These are phyloP conservation scores for Struthidea cinerea DNA, from an alignment of 2,113 vertebrate genomes.

Conservation along the genomic window DNA sequence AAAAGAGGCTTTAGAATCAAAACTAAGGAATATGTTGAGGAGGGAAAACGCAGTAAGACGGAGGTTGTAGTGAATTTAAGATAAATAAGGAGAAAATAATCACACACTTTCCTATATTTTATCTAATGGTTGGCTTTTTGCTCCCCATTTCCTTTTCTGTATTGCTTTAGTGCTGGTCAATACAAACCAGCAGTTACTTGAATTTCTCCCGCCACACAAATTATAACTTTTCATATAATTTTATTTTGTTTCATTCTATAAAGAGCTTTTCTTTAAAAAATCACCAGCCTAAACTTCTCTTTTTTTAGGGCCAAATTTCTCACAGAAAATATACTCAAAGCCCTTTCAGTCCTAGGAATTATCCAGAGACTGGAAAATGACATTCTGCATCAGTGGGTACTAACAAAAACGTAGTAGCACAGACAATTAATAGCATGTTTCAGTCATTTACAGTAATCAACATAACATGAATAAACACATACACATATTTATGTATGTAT, in stretches of 20 bases:
- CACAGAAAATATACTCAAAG: not conserved
- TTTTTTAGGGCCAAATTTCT: not conserved
- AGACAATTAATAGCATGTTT: not conserved
- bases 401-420: not conserved
- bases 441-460: not conserved
- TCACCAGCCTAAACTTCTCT: fast-evolving
- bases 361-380: not conserved
- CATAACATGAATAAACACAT: not conserved
- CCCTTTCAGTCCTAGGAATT: not conserved
- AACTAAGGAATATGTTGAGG: not conserved
- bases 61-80: not conserved
- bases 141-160: not conserved
- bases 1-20: not conserved
- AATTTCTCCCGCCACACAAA: not conserved
- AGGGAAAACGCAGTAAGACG: not conserved
- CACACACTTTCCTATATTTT: not conserved
- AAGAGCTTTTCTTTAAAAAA: not conserved
- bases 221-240: not conserved
- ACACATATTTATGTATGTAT: not conserved
- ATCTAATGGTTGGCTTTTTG: not conserved
- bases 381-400: not conserved
- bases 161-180: not conserved
- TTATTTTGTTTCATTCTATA: not conserved
- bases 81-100: not conserved
- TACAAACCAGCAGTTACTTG: not conserved